Evolutionary conservation across 2,888 invertebrate genomes (phyloP), one percentile per base, ranked within the genome.

Genomic region (Nemapogon koenigi): DNA sequence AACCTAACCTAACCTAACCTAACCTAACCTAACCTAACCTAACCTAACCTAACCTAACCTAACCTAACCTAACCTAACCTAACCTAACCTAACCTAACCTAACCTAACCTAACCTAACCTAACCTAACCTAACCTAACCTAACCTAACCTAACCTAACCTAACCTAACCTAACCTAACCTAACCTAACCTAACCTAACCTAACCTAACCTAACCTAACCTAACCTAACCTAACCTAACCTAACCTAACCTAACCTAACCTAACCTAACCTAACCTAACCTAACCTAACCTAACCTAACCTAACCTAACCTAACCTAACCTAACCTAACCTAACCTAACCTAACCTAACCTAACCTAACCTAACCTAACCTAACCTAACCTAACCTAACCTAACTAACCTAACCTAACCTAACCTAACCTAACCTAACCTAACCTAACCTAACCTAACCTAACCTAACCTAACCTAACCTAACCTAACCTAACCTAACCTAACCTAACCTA

Each of bases 41-140:
- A 33, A 33, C 33, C 33, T 33, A 33, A 33, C 33, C 33, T 33
- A 33, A 33, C 33, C 33, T 18, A 33, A 33, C 33, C 33, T 33
- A 33, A 33, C 33, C 33, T 33, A 33, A 33, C 33, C 33, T 33
- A 33, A 33, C 33, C 31, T 18, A 33, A 33, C 33, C 33, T 18
- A 33, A 33, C 33, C 33, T 33, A 33, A 33, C 33, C 33, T 18
- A 33, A 33, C 33, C 33, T 33, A 33, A 33, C 33, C 33, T 18
- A 33, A 33, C 33, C 33, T 33, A 33, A 33, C 33, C 33, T 18
- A 33, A 33, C 33, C 33, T 18, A 33, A 33, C 33, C 33, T 33
- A 33, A 33, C 33, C 33, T 33, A 33, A 33, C 33, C 33, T 33
- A 33, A 33, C 33, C 33, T 33, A 33, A 33, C 33, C 33, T 33